Evolutionary conservation across 2,113 vertebrate species (phyloP).

Genomic region (Pungitius pungitius): DNA sequence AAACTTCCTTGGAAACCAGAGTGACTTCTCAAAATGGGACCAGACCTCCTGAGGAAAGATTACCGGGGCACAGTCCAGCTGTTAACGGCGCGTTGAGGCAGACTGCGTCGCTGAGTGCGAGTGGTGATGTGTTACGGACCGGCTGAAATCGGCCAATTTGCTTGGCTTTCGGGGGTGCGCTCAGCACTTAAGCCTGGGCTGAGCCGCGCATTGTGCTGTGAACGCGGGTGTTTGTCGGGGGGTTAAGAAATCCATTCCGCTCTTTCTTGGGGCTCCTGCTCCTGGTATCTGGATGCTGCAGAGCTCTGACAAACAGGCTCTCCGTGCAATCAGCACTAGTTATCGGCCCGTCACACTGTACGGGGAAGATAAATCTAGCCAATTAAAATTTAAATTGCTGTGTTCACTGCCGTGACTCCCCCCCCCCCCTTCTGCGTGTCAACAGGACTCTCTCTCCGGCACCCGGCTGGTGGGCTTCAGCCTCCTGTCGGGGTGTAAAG

Average conservation of each 20-base stretch:
- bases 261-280: constrained; percentile 42
- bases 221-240: constrained; percentile 54
- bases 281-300: constrained; percentile 65
- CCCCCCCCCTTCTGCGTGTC: constrained; percentile 55
- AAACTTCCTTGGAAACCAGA: background rate
- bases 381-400: constrained; percentile 85
- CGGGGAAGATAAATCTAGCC: constrained; percentile 83
- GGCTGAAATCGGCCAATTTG: constrained; percentile 52
- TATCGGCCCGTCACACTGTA: constrained; percentile 81
- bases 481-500: background rate
- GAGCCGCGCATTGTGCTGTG: constrained; percentile 44
- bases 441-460: constrained; percentile 42
- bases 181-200: constrained; percentile 47
- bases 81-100: constrained; percentile 28
- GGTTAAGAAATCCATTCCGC: constrained; percentile 64
- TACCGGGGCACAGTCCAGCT: constrained; percentile 4
- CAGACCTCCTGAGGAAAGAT: constrained; percentile 12
- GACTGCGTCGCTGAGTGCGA: constrained; percentile 19
- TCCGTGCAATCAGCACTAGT: constrained; percentile 74
- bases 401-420: constrained; percentile 77
- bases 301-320: constrained; percentile 73
- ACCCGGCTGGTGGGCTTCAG: constrained; percentile 27
- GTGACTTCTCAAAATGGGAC: background rate
- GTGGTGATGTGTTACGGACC: constrained; percentile 37
- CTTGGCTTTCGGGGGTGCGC: constrained; percentile 36